phyloP scores from a whole-genome alignment of 2,888 invertebrate genomes.

The Andrena praecox region DNA sequence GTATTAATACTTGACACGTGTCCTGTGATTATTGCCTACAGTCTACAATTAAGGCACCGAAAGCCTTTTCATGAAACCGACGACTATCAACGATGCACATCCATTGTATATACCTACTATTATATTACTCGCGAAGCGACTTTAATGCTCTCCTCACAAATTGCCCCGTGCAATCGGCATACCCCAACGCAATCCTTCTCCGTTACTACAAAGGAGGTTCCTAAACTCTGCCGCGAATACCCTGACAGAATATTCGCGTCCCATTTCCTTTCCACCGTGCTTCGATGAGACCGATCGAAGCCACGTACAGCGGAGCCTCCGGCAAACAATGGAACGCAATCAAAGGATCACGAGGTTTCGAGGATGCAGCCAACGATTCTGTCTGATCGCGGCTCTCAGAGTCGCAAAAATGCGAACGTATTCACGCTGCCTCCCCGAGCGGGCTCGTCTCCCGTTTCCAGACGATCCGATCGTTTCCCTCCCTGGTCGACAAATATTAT shows the following conservation, averaged over 20 bases:
- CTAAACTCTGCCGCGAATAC: not conserved
- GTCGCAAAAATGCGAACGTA: constrained; percentile 22
- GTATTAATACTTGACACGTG: too few species aligned
- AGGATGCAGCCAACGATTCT: not conserved
- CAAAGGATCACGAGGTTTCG: constrained; percentile 22
- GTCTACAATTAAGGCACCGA: too few species aligned
- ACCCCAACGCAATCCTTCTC: not conserved
- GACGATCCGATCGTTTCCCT: constrained; percentile 41
- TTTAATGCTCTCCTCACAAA: too few species aligned
- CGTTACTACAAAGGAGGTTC: not conserved
- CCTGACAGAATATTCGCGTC: not conserved
- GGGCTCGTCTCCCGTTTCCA: constrained; percentile 5
- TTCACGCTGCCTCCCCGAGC: constrained; percentile 9
- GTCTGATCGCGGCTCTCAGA: constrained; percentile 17
- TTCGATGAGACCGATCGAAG: constrained; percentile 10
- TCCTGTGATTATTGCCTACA: too few species aligned
- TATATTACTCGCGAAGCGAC: too few species aligned
- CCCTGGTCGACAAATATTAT: constrained; percentile 50
- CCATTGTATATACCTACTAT: too few species aligned
- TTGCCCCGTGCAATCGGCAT: too few species aligned
- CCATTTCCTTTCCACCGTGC: not conserved
- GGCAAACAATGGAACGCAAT: constrained; percentile 22
- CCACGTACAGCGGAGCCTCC: constrained; percentile 5
- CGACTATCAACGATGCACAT: too few species aligned
- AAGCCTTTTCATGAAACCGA: too few species aligned